phyloP scores from a whole-genome alignment of 2,113 vertebrate genomes.

The Oncorhynchus nerka region DNA sequence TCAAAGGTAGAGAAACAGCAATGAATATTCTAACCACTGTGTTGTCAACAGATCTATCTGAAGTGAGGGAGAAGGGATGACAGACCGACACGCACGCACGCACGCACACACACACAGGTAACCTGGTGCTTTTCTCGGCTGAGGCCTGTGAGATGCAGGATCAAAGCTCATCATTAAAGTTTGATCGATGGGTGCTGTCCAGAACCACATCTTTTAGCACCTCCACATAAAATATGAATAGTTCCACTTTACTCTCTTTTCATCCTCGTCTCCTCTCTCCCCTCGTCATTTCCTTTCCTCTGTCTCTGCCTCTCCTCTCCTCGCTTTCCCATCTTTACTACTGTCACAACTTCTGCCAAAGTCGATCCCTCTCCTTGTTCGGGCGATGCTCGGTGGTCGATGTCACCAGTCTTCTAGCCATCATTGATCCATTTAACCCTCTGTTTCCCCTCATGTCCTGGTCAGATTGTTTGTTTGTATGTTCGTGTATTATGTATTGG shows the following conservation, averaged over 20 bases:
- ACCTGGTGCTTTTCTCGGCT: neutral
- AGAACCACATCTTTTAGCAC: neutral
- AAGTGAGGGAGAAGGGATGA: neutral
- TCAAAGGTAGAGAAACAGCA: neutral
- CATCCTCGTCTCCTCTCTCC: conserved; percentile 7
- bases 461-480: too few relatives aligned
- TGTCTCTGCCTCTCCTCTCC: too few relatives aligned
- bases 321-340: neutral
- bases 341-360: too few relatives aligned
- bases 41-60: neutral
- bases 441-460: too few relatives aligned
- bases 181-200: neutral
- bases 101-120: neutral
- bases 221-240: neutral
- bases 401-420: too few relatives aligned
- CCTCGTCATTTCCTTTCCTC: too few relatives aligned
- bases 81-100: neutral
- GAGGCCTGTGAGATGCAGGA: neutral
- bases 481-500: too few relatives aligned
- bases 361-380: too few relatives aligned
- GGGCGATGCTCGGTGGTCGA: too few relatives aligned
- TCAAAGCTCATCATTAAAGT: conserved; percentile 3
- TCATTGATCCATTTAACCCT: too few relatives aligned
- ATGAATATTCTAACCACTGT: neutral
- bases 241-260: neutral